Evolutionary conservation across 1,140 invertebrate genomes (phyloP).

Genomic region (Drosophila pallidifrons): DNA sequence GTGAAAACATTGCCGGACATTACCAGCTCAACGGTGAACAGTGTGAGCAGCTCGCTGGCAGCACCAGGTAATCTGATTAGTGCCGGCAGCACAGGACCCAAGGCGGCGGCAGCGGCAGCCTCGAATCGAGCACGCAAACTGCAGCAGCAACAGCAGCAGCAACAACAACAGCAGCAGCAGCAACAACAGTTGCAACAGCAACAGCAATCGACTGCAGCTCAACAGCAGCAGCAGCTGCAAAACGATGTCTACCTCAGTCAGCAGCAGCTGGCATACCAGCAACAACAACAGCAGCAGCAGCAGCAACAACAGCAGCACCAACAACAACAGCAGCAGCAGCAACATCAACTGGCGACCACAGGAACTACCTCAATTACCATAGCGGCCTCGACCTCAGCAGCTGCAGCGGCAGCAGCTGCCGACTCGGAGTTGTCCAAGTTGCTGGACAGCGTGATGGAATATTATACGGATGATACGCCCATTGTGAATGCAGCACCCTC

Average conservation of each 20-base stretch:
- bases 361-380: constrained; percentile 78
- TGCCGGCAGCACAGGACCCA: constrained; percentile 65
- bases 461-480: constrained; percentile 87
- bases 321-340: constrained; percentile 68
- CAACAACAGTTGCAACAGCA: constrained; percentile 63
- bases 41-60: constrained; percentile 62
- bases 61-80: constrained; percentile 72
- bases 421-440: constrained; percentile 92
- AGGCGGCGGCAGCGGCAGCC: constrained; percentile 58
- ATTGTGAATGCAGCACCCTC: constrained; percentile 85
- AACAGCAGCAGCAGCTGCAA: constrained; percentile 71
- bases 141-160: constrained; percentile 68
- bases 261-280: constrained; percentile 58
- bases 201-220: constrained; percentile 52
- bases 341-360: constrained; percentile 78
- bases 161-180: constrained; percentile 61
- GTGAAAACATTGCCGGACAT: constrained; percentile 87
- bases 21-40: constrained; percentile 85
- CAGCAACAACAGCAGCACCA: constrained; percentile 64
- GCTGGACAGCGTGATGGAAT: constrained; percentile 93
- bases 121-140: constrained; percentile 70
- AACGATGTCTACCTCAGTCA: constrained; percentile 87
- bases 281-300: constrained; percentile 72
- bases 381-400: constrained; percentile 67
- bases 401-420: constrained; percentile 53